Evolutionary conservation across 1,140 invertebrate species (phyloP).

Genomic region (Zophobas atratus): DNA sequence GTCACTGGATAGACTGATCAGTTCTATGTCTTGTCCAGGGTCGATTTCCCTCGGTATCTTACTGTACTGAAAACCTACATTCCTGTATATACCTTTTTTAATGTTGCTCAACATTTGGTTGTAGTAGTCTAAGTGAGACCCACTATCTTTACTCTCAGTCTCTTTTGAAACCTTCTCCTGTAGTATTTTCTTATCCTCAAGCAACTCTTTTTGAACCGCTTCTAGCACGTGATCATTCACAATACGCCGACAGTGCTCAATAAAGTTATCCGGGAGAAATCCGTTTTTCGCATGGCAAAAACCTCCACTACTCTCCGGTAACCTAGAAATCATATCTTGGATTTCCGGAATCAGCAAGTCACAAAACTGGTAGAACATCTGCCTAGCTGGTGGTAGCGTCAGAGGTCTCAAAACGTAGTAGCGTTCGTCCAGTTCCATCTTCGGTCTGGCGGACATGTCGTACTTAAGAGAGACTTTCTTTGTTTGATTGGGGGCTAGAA

Average conservation of each 20-base stretch:
- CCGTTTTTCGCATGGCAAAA: constrained; percentile 82
- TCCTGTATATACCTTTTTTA: constrained; percentile 54
- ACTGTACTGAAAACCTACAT: constrained; percentile 17
- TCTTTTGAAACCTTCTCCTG: constrained; percentile 47
- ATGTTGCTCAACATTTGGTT: constrained; percentile 59
- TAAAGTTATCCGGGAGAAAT: constrained; percentile 81
- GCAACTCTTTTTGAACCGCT: constrained; percentile 70
- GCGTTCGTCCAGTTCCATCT: constrained; percentile 64
- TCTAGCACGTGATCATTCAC: constrained; percentile 75
- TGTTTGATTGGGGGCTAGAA: constrained; percentile 61
- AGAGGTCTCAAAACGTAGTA: constrained; percentile 79
- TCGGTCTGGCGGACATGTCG: constrained; percentile 66
- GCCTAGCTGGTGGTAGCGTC: constrained; percentile 79
- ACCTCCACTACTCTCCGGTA: constrained; percentile 76
- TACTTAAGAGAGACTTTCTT: constrained; percentile 68
- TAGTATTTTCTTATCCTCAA: constrained; percentile 50
- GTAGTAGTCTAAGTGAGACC: constrained; percentile 44
- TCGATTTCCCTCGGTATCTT: background rate
- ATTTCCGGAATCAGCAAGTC: constrained; percentile 90
- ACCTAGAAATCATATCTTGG: constrained; percentile 80
- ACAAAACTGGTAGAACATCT: constrained; percentile 90
- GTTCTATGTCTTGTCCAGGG: constrained; percentile 28
- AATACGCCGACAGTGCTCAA: constrained; percentile 78
- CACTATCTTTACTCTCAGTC: constrained; percentile 37
- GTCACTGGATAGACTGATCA: constrained; percentile 51